A percentile compares a stretch with the other conserved stretches of the same genome.
Evolutionary conservation across 64 coral and sea anemone genomes (phyloP).

Genomic region (Actinia tenebrosa): DNA sequence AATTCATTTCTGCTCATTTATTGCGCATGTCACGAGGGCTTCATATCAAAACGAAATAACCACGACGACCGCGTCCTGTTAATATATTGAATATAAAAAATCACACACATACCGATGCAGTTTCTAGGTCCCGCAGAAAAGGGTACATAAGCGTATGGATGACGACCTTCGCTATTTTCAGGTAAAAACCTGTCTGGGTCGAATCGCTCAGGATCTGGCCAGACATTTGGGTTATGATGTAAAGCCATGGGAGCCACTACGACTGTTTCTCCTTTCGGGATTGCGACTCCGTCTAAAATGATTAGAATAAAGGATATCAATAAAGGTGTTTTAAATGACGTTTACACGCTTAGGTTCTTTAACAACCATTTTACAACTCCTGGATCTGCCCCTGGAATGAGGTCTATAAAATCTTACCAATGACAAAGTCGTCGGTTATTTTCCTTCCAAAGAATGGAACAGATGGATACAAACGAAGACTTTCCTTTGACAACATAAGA

Average conservation of each 20-base stretch:
- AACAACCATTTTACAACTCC: no score
- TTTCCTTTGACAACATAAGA: conserved; percentile 20
- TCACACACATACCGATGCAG: conserved; percentile 36
- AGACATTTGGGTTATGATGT: conserved; percentile 40
- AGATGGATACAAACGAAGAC: conserved; percentile 50
- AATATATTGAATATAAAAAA: background rate
- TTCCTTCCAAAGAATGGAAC: conserved; percentile 43
- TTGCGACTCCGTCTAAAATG: background rate
- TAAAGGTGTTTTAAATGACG: background rate
- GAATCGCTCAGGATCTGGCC: conserved; percentile 28
- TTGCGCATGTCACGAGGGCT: no score
- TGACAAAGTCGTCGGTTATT: conserved; percentile 20
- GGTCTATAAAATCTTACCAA: background rate
- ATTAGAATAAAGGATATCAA: background rate
- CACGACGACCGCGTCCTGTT: no score
- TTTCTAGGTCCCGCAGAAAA: conserved; percentile 56
- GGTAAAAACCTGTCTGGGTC: conserved; percentile 47
- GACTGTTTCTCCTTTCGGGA: conserved; percentile 30
- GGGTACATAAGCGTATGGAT: conserved; percentile 46
- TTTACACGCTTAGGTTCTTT: no score
- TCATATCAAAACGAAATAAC: no score
- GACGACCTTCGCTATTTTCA: conserved; percentile 42
- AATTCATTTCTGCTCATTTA: no score
- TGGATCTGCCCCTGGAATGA: no score
- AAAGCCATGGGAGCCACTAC: conserved; percentile 18